Evolutionary conservation across 2,797 vertebrate genomes (phyloP), one percentile per base, ranked within the genome.

Genomic region (Sparidentex hasta): DNA sequence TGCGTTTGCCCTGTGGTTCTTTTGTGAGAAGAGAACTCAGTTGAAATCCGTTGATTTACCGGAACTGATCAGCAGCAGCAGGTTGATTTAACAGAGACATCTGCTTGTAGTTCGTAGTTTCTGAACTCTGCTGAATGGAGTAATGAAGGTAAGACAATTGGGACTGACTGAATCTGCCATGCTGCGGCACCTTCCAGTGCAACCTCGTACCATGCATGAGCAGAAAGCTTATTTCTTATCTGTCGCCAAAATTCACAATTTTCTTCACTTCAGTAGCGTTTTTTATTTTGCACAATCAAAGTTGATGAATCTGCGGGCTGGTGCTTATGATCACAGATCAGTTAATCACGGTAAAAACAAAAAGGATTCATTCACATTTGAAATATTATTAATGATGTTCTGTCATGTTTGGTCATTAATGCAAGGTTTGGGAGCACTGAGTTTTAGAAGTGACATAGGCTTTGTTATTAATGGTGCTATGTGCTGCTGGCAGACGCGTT

Each of bases 31-130:
- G 38, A 64, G 41, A 59, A 7, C 25, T 58, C 20, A 9, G 47
- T 52, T 75, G 16, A 27, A 74, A 67, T 47, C 47, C 38, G 11
- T 46, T 47, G 38, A 25, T 65, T 68, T 54, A 13, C 50, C 48
- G 7, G 58, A 71, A 56, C 57, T 48, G n/a, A 4, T 57, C 59
- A 71, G 75, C 65, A 63, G 70, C 61, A 23, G 66, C 64, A 69
- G 48, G n/a, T 13, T 68, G 78, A 76, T 80, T 58, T 29, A 90
- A 90, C 76, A 80, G 82, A 85, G 88, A 88, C 90, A 90, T 78
- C 88, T 91, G 87, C 84, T 93, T 90, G 90, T 76, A 71, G 79
- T 64, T 65, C 65, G 25, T 52, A 5, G 41, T 16, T 62, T 74
- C 54, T 76, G 55, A 62, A 16, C 58, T 41, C 62, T 73, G 65